Evolutionary conservation across 1,140 invertebrate species (phyloP), one percentile per base, ranked within the genome.

Genomic region (Drosophila nikananu): DNA sequence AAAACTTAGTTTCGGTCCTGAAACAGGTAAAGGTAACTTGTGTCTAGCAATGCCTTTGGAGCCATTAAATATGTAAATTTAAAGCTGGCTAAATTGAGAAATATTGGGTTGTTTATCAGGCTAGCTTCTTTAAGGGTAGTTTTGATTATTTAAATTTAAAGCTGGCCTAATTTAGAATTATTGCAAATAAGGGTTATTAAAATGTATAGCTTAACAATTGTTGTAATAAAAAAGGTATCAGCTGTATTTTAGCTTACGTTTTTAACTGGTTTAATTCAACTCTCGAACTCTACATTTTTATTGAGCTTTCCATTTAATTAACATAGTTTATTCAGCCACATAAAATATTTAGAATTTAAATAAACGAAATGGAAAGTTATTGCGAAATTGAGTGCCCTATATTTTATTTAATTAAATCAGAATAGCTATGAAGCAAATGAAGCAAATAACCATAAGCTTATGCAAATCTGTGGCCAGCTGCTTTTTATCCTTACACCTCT

Each of bases 401-500:
- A 57, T 57, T 39, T 57, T n/a, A 55, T 63, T 25, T 27, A 37
- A 52, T 70, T 27, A 46, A 37, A 23, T 54, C 7, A 44, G 2
- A 12, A 30, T 21, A 8, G 9, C 21, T 35, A 21, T 27, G 10
- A 66, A 42, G 21, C 37, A 42, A 51, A 64, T 65, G 19, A 67
- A 27, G 39, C 30, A 46, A 37, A 71, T 25, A 48, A 48, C 15
- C 48, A 54, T 19, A n/a, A n/a, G 25, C 25, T 23, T 25, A 62
- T 54, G 67, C 63, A 68, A 55, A 68, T 68, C 30, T 55, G 37
- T 37, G 63, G 19, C 19, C 19, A 35, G 27, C 35, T 41, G 30
- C 51, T 19, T 58, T 61, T 54, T 62, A 70, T 77, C 37, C 57
- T 41, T 54, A 19, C 39, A 27, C 48, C 49, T 73, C 42, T 61